Conservation (phyloP, 1,140 invertebrate species). For the Andrena cerasifolii region DNA sequence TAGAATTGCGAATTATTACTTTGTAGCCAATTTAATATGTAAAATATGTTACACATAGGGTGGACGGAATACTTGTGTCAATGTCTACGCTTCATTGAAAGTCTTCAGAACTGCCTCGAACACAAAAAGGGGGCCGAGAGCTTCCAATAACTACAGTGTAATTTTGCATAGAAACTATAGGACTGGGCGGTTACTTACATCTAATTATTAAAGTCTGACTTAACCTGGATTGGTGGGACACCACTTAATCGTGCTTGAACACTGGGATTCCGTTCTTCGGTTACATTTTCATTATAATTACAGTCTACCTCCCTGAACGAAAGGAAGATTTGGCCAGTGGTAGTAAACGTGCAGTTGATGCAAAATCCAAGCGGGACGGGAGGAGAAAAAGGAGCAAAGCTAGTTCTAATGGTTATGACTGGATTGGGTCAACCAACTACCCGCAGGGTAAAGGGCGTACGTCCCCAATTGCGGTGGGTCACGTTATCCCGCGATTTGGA, state of each 20-base stretch:
- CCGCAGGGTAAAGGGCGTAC: slow-evolving; percentile 21
- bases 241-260: too few relatives aligned
- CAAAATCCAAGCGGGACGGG: slow-evolving; percentile 28
- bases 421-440: slow-evolving; percentile 47
- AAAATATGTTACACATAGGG: too few relatives aligned
- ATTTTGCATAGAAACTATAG: not conserved
- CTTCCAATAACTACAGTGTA: too few relatives aligned
- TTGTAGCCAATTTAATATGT: too few relatives aligned
- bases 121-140: too few relatives aligned
- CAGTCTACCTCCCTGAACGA: not conserved
- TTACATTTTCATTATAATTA: slow-evolving; percentile 21
- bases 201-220: not conserved
- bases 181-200: not conserved
- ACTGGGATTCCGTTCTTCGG: not conserved
- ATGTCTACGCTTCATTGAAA: too few relatives aligned
- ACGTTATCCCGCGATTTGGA: slow-evolving; percentile 44
- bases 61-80: too few relatives aligned
- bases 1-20: too few relatives aligned
- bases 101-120: too few relatives aligned
- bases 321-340: slow-evolving; percentile 26
- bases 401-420: slow-evolving; percentile 47
- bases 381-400: slow-evolving; percentile 34
- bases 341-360: slow-evolving; percentile 38
- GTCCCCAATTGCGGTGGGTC: slow-evolving; percentile 26
- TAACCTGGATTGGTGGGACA: not conserved